These are phyloP conservation scores for Sesamia nonagrioides DNA, from an alignment of 1,140 invertebrate species.

Conservation along the genomic window DNA sequence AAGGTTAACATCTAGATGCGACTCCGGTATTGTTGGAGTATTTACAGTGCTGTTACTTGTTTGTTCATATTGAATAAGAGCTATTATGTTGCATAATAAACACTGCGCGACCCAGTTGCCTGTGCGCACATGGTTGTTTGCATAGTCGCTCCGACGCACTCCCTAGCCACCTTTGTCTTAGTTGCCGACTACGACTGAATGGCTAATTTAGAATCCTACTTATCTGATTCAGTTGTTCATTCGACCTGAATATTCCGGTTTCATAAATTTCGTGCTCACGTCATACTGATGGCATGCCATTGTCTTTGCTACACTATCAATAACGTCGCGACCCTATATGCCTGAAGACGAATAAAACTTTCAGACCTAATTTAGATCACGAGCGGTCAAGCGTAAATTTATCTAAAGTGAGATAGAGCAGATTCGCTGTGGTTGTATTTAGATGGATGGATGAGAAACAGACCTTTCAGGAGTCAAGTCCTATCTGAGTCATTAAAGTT, in stretches of 20 bases:
- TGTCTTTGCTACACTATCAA: conserved; percentile 59
- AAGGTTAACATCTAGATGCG: conserved; percentile 36
- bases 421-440: conserved; percentile 56
- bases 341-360: conserved; percentile 49
- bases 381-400: conserved; percentile 53
- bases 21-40: conserved; percentile 26
- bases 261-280: conserved; percentile 70
- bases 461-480: conserved; percentile 60
- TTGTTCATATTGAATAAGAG: conserved; percentile 64
- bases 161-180: conserved; percentile 76
- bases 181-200: conserved; percentile 70
- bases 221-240: conserved; percentile 82
- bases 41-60: conserved; percentile 9
- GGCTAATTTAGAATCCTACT: conserved; percentile 79
- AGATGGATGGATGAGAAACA: conserved; percentile 56
- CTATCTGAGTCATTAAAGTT: conserved; percentile 44
- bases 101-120: conserved; percentile 75
- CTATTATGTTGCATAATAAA: conserved; percentile 74
- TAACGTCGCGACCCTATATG: conserved; percentile 46
- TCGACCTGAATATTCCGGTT: conserved; percentile 78
- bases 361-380: conserved; percentile 42
- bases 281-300: conserved; percentile 68
- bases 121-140: conserved; percentile 64
- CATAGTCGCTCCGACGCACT: conserved; percentile 71
- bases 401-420: conserved; percentile 61